Base-by-base conservation (phyloP, 2,113 vertebrate genomes). In the Amblyopsis rosae region DNA sequence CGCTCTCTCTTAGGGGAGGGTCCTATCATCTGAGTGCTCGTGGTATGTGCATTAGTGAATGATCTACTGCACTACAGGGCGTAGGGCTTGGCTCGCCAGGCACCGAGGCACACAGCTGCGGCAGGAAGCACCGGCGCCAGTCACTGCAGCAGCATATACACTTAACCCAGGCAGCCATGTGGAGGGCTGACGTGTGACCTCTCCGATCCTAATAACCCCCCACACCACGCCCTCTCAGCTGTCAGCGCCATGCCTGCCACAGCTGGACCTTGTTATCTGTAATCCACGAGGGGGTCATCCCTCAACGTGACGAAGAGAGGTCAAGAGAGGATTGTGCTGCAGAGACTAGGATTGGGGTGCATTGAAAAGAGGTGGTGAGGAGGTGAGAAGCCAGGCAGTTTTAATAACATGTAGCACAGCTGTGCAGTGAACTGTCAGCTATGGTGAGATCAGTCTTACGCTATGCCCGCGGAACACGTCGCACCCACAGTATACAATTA, bases 241-340 rank as follows among this genome's bases (percentile, higher is more conserved):
- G 57, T 79, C 64, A 61, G 62, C 71, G 4, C 60, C 41, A 51
- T 73, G 66, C 59, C 10, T 59, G 48, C 69, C 63, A 71, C 79
- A 87, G 89, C 82, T 88, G 82, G 81, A 76, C 59, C 59, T 62
- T 59, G 79, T 90, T 87, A 89, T 69, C 65, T 35, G 67, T 74
- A 87, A 76, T 86, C 59, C 65, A 74, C 26, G 55, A 51, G 48
- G 48, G 59, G 70, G 67, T 59, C 72, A 76, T 81, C 77, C 9
- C 1, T 90, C 84, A 86, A 69, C 62, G 62, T 71, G 84, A 86
- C 76, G 76, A 82, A 76, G 47, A 76, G 47, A 55, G 58, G 64
- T 65, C 65, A 69, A 65, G 72, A 72, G 67, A 76, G 75, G 73
- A 66, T 46, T 62, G 50, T n/a, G 1, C 54, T n/a, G 13, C 48